Percentiles rank a stretch among this genome's conserved stretches.
Conservation (phyloP, 2,888 invertebrate species). For the Acronicta aceris region DNA sequence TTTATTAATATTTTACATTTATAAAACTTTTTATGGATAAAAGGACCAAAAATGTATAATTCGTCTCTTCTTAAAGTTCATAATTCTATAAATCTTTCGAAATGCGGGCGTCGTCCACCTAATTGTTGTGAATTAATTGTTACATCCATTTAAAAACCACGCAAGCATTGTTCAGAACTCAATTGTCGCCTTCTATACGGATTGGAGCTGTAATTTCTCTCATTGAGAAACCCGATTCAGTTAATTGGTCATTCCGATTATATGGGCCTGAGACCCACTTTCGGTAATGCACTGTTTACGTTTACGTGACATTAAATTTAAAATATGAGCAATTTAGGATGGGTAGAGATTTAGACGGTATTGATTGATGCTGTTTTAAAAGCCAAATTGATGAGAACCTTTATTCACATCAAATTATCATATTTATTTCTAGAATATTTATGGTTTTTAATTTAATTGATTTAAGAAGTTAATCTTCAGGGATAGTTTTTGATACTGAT, state of each 20-base stretch:
- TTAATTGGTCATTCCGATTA: slow-evolving; percentile 77
- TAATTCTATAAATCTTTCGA: slow-evolving; percentile 70
- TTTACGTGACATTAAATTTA: too few relatives aligned
- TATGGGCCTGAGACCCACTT: slow-evolving; percentile 61
- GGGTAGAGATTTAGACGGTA: not conserved
- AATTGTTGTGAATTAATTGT: slow-evolving; percentile 89
- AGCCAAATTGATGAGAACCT: not conserved
- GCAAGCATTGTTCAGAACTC: slow-evolving; percentile 78
- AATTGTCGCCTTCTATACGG: slow-evolving; percentile 82
- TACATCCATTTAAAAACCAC: slow-evolving; percentile 89
- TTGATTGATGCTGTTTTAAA: not conserved
- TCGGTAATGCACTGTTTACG: slow-evolving; percentile 18
- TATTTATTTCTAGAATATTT: not conserved
- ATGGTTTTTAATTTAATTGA: too few relatives aligned
- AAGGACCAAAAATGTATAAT: not conserved
- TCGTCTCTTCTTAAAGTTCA: slow-evolving; percentile 53
- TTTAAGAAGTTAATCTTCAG: too few relatives aligned
- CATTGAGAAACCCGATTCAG: slow-evolving; percentile 73
- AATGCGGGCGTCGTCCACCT: slow-evolving; percentile 87
- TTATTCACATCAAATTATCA: not conserved
- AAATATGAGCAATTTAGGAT: slow-evolving; percentile 32
- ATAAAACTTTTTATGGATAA: too few relatives aligned
- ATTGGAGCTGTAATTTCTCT: slow-evolving; percentile 81
- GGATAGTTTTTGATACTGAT: too few relatives aligned
- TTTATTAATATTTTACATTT: too few relatives aligned